Base-by-base conservation (phyloP, 2,113 vertebrate genomes). In the Salvelinus namaycush region DNA sequence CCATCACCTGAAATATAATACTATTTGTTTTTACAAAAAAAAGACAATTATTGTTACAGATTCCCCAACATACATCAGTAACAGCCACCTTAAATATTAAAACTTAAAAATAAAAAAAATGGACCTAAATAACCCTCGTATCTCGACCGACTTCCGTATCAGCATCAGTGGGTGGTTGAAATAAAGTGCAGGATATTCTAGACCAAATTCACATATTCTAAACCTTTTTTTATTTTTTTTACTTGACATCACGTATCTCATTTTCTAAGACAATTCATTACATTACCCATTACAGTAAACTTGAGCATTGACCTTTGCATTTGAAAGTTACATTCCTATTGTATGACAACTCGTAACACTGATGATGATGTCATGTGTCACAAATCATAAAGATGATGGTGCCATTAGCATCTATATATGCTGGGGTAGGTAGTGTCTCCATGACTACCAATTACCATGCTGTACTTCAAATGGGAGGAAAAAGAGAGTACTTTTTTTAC, bases 131-230 rank as follows among this genome's bases (percentile, higher is more conserved):
- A 66, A 79, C 57, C 24, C 12, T 16, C 22, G 74, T 67, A 29
- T 29, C 27, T 57, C 62, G 80, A 60, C 3, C 66, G 31, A 84
- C 77, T 73, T 66, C 48, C 78, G 39, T 22, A 60, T 76, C 69
- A 81, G 80, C 51, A 39, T n/a, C 39, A 44, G 8, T 66, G 78
- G 79, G 73, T 73, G 78, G 70, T 78, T 80, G 76, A 85, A 86
- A 87, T 90, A 91, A 90, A 90, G 89, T 91, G 90, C 89, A 83
- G 81, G 76, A 79, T 74, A 13, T 78, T 86, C 69, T 76, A 74
- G 11, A 82, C 65, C 74, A n/a, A 22, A 48, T 24, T 82, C 68
- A 51, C 16, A 79, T 74, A 16, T 78, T 86, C 71, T 76, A 74
- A 14, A 81, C 54, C 72, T 26, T 79, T 66, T 76, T 5, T 76